Evolutionary conservation across 1,140 invertebrate genomes (phyloP), one percentile per base, ranked within the genome.

Genomic region (Oryzaephilus surinamensis): DNA sequence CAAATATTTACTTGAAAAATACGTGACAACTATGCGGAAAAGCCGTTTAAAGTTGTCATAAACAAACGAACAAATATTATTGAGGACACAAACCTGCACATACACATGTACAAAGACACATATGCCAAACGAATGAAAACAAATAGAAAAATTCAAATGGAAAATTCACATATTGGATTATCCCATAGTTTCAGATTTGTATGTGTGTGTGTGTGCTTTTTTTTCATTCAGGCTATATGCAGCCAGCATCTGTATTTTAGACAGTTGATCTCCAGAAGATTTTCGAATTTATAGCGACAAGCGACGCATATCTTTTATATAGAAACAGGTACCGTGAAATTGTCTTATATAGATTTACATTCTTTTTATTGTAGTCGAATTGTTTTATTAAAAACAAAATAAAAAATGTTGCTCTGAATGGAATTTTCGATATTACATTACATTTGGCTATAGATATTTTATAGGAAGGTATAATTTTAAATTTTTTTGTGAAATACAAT

Each of bases 121-220:
- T 30, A 38, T 32, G 24, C n/a, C n/a, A n/a, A n/a, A n/a, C n/a
- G n/a, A n/a, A n/a, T n/a, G 35, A 35, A 32, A 43, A 39, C 41
- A 45, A 45, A 45, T 35, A 45, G 18, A 40, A 32, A 45, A 45
- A 29, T 27, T 45, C 31, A 40, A 40, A 29, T 23, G 28, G 37
- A 45, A 41, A 45, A 41, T 45, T 45, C 43, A 41, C 32, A 40
- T 45, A 45, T 41, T 36, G 38, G 38, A 45, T 45, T 45, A 43
- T 43, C 36, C 31, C 23, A 28, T 19, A 32, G 28, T 35, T 43
- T 43, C 35, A 43, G 41, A 43, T 43, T 43, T 38, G 34, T 32
- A 27, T 26, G 26, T 36, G 33, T 26, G 27, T 32, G 26, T 23
- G n/a, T n/a, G n/a, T n/a, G n/a, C n/a, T n/a, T n/a, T n/a, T n/a